Percentiles rank a stretch among this genome's conserved stretches.
These are phyloP conservation scores for Pristionchus exspectatus DNA, from an alignment of 2,888 invertebrate genomes.

Conservation along the genomic window DNA sequence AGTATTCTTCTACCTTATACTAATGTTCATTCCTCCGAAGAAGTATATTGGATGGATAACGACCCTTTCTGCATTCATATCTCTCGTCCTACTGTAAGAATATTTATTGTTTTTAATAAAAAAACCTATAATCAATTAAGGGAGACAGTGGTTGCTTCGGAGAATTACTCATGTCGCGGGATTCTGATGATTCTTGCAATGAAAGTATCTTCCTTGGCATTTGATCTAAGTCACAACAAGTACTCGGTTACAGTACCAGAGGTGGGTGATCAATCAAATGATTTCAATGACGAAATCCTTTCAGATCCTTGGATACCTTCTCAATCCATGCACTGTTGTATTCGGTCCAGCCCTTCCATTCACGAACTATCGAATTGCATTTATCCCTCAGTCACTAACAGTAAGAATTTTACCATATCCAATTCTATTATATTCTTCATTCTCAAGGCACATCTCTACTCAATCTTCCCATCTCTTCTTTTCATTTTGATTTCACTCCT, in stretches of 20 bases:
- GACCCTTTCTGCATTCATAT: not conserved
- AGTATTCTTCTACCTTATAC: not conserved
- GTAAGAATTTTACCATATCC: not conserved
- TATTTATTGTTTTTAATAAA: not conserved
- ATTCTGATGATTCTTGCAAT: conserved; percentile 52
- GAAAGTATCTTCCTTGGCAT: conserved; percentile 53
- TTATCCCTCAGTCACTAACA: conserved; percentile 35
- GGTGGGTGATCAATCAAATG: not conserved
- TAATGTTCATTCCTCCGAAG: not conserved
- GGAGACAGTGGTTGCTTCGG: not conserved
- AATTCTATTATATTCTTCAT: not conserved
- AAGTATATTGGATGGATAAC: conserved; percentile 40
- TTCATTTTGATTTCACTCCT: conserved; percentile 39
- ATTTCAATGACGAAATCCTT: not conserved
- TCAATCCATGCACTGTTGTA: conserved; percentile 46
- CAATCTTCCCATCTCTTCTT: not conserved
- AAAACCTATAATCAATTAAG: not conserved
- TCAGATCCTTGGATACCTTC: conserved; percentile 44
- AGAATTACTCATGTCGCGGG: conserved; percentile 33
- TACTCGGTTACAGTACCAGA: conserved; percentile 45
- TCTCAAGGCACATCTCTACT: conserved; percentile 20
- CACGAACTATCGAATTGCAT: conserved; percentile 13
- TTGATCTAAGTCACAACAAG: conserved; percentile 49
- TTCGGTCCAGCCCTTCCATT: conserved; percentile 54
- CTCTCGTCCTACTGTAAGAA: conserved; percentile 25